Percentiles rank a stretch among this genome's conserved stretches.
These are phyloP conservation scores for Atopsyche davidsoni DNA, from an alignment of 1,140 invertebrate genomes.

Conservation along the genomic window DNA sequence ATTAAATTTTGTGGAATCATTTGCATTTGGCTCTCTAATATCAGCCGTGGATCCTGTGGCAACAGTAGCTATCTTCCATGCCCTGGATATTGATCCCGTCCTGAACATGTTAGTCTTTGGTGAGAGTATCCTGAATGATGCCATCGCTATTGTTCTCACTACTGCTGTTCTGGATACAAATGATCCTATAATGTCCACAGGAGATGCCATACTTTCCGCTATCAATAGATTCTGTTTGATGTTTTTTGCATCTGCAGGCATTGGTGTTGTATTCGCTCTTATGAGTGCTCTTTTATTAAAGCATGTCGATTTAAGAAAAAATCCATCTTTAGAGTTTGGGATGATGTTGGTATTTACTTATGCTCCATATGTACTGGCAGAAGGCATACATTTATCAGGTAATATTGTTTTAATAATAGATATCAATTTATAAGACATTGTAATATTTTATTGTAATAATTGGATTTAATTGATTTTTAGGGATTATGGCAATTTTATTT, in stretches of 20 bases:
- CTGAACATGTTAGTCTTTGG: conserved; percentile 99
- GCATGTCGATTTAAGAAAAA: conserved; percentile 93
- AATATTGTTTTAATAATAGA: conserved; percentile 29
- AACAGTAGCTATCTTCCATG: conserved; percentile 97
- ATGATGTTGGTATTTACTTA: conserved; percentile 99
- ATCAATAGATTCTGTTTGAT: conserved; percentile 90
- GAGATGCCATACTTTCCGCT: conserved; percentile 83
- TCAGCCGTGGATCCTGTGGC: conserved; percentile 99
- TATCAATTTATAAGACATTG: conserved; percentile 4
- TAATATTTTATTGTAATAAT: conserved; percentile 5
- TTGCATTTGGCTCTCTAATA: conserved; percentile 96
- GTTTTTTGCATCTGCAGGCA: conserved; percentile 97
- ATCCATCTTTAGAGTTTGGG: conserved; percentile 96
- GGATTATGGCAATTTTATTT: conserved; percentile 99
- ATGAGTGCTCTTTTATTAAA: conserved; percentile 91
- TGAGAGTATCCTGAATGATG: conserved; percentile 97
- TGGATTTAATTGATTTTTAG: conserved; percentile 46
- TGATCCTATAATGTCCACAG: conserved; percentile 63
- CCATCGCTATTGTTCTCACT: conserved; percentile 94
- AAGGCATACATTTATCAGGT: conserved; percentile 94
- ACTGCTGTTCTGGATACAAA: conserved; percentile 78
- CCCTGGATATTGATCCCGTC: conserved; percentile 89
- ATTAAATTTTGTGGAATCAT: conserved; percentile 91
- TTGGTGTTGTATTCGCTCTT: conserved; percentile 93
- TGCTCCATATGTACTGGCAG: conserved; percentile 94